Base-by-base conservation (phyloP, 2,888 invertebrate genomes). In the Trisateles emortualis region DNA sequence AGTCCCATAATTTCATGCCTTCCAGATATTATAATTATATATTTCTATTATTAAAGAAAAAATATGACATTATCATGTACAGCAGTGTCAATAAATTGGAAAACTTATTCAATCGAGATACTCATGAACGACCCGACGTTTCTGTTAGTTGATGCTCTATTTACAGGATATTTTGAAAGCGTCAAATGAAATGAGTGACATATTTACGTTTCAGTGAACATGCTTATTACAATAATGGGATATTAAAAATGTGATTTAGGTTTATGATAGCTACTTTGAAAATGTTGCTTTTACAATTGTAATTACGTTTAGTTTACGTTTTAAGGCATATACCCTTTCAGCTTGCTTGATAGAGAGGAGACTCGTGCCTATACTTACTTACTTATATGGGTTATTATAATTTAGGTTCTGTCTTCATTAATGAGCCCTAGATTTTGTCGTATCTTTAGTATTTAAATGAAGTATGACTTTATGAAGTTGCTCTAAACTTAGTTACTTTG, bases 121-220 rank as follows among this genome's bases (percentile, higher is more conserved):
- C 30, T 43, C 33, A 22, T 45, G 40, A 52, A 39, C 19, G 24
- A 33, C 17, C 36, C 19, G 24, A 33, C 17, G 17, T 57, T 46
- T 57, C 44, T 42, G 29, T 19, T 52, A 50, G 29, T 42, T 40
- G 36, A 46, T 26, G 19, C 26, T 51, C 48, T 58, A 57, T 43
- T 50, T 46, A 32, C 45, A 59, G 39, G 35, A 43, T 52, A 53
- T 59, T 52, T 52, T 47, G 43, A 46, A 45, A 39, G 43, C 13
- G 29, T 49, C 33, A 32, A 55, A 36, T 50, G 24, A 51, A 41
- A 53, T 41, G 16, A 32, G 42, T 8, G 49, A 56, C 52, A 49
- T 36, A 51, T 52, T 33, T 40, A 54, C 32, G 16, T 41, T 9
- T 33, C n/a, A n/a, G 26, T 38, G 10, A 43, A 36, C 26, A 10